These are phyloP conservation scores for Eupithecia vulgata DNA, from an alignment of 2,888 invertebrate species.

Conservation along the genomic window DNA sequence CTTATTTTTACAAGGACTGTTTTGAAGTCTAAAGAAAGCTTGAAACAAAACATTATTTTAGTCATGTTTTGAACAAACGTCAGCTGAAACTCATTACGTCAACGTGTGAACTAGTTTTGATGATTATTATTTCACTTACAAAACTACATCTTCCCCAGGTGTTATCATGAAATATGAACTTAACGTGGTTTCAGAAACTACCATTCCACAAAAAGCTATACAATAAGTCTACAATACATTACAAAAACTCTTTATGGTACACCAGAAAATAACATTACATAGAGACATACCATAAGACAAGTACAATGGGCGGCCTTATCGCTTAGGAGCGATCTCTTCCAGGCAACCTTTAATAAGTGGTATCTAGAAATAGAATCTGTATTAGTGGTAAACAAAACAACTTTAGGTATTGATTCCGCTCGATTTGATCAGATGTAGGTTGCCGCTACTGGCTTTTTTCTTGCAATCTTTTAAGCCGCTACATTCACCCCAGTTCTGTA, in stretches of 20 bases:
- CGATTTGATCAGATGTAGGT: neutral
- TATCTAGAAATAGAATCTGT: neutral
- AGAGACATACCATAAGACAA: no score
- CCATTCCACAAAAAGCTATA: neutral
- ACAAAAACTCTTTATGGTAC: no score
- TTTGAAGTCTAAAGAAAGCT: neutral
- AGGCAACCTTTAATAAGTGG: no score
- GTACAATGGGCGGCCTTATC: no score
- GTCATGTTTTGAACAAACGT: neutral
- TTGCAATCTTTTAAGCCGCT: conserved; percentile 21
- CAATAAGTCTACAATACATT: no score
- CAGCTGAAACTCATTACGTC: neutral
- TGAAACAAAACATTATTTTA: neutral
- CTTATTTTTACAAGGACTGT: conserved; percentile 15
- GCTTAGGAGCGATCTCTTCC: no score
- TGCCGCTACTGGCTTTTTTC: conserved; percentile 16
- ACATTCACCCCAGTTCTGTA: conserved; percentile 20
- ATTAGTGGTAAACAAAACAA: neutral
- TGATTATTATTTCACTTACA: neutral
- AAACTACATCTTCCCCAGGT: neutral
- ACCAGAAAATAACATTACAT: no score
- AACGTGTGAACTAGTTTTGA: neutral
- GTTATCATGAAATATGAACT: neutral
- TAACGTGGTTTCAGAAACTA: neutral
- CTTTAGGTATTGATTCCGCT: neutral